Evolutionary conservation across 92 coral and sea anemone genomes (phyloP).

Genomic region (Palythoa caribaeorum): DNA sequence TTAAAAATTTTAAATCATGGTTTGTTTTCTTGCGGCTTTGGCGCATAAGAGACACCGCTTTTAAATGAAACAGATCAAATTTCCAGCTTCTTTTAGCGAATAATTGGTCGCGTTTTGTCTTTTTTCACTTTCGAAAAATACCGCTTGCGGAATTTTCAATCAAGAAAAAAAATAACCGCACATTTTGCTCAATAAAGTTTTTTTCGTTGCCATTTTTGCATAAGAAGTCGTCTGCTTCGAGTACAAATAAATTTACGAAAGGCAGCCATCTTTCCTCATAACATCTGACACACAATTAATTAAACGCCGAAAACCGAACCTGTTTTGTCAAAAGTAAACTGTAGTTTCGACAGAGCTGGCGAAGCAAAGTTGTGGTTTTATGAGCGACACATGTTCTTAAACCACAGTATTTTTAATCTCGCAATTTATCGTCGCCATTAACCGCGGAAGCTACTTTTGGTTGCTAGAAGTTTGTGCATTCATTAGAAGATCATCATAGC

Average conservation of each 20-base stretch:
- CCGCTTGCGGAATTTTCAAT: not conserved
- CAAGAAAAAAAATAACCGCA: not conserved
- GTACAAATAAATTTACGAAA: not conserved
- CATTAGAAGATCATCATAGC: conserved; percentile 42
- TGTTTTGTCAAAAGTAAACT: conserved; percentile 6
- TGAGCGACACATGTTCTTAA: conserved; percentile 14
- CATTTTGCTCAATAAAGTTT: not conserved
- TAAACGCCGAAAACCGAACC: not conserved
- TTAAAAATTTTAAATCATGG: conserved; percentile 75
- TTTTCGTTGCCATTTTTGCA: not conserved
- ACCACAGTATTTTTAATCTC: conserved; percentile 43
- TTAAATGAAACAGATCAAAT: conserved; percentile 45
- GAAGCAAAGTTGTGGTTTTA: conserved; percentile 22
- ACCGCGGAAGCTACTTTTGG: conserved; percentile 44
- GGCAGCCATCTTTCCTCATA: not conserved
- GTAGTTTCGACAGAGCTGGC: not conserved
- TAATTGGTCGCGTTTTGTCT: not conserved
- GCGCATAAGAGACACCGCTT: conserved; percentile 67
- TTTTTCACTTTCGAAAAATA: not conserved
- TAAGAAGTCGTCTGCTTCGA: not conserved
- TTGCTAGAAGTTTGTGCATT: not conserved
- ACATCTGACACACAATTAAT: conserved; percentile 8
- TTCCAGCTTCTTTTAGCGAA: conserved; percentile 4
- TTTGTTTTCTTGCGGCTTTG: conserved; percentile 87
- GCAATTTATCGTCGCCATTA: conserved; percentile 32